Evolutionary conservation across 2,113 vertebrate species (phyloP).

Genomic region (Neogobius melanostomus): DNA sequence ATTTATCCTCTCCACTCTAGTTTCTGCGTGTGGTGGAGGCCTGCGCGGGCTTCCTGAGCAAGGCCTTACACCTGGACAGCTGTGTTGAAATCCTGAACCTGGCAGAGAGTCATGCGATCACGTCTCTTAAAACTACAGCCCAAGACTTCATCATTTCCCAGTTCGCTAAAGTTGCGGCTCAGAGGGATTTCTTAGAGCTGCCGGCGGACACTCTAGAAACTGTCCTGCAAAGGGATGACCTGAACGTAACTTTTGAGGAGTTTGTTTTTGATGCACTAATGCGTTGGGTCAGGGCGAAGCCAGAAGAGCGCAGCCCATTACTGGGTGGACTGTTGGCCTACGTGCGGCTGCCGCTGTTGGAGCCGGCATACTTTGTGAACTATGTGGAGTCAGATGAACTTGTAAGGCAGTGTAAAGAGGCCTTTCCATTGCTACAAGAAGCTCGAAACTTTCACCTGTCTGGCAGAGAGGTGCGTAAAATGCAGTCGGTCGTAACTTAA

Average conservation of each 20-base stretch:
- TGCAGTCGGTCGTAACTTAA: not conserved
- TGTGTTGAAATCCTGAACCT: constrained; percentile 89
- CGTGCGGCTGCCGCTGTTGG: constrained; percentile 87
- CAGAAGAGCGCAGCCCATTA: constrained; percentile 74
- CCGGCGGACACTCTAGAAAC: constrained; percentile 79
- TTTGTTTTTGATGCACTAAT: constrained; percentile 89
- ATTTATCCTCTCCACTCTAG: constrained; percentile 59
- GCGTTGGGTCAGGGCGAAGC: constrained; percentile 84
- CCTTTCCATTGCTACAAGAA: constrained; percentile 91
- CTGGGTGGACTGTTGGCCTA: constrained; percentile 80
- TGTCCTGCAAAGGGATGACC: constrained; percentile 85
- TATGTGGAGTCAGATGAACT: constrained; percentile 88
- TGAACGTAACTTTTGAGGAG: constrained; percentile 87
- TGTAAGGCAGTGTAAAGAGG: constrained; percentile 85
- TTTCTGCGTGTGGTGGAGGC: constrained; percentile 93
- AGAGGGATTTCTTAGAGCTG: constrained; percentile 88
- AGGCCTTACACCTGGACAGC: constrained; percentile 88
- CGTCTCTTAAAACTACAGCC: constrained; percentile 78
- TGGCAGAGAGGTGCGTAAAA: constrained; percentile 84
- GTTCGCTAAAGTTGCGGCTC: constrained; percentile 84
- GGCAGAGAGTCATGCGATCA: constrained; percentile 86
- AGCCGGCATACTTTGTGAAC: constrained; percentile 93
- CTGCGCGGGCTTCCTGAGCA: constrained; percentile 86
- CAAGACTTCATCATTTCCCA: constrained; percentile 87
- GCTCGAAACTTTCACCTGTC: constrained; percentile 90